phyloP scores from a whole-genome alignment of 2,888 invertebrate species.

The Cheilosia scutellata region DNA sequence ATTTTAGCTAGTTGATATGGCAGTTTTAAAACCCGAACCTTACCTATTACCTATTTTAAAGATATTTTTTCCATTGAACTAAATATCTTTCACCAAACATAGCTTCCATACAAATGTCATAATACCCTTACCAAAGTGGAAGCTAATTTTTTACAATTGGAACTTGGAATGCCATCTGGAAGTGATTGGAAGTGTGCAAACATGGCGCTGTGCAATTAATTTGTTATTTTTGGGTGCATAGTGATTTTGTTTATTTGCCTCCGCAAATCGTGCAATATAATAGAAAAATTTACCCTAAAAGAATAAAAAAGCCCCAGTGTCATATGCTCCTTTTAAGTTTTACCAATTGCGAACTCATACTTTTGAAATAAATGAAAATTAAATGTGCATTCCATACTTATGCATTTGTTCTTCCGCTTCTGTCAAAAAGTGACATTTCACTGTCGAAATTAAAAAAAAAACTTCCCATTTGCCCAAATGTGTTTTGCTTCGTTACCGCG shows the following conservation, averaged over 20 bases:
- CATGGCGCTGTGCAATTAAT: slow-evolving; percentile 77
- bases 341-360: neutral
- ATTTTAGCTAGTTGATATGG: too few species aligned
- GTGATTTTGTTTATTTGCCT: slow-evolving; percentile 60
- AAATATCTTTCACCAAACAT: neutral
- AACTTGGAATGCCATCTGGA: slow-evolving; percentile 47
- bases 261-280: slow-evolving; percentile 57
- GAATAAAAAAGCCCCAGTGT: slow-evolving; percentile 24
- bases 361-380: neutral
- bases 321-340: slow-evolving; percentile 23
- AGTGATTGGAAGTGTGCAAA: slow-evolving; percentile 68
- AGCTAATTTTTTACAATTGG: slow-evolving; percentile 29
- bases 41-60: too few species aligned
- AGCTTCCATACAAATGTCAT: slow-evolving; percentile 1
- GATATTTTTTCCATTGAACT: too few species aligned
- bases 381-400: slow-evolving; percentile 50
- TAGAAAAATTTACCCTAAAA: slow-evolving; percentile 19
- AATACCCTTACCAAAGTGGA: slow-evolving; percentile 19
- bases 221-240: slow-evolving; percentile 63
- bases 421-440: slow-evolving; percentile 66
- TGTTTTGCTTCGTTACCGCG: slow-evolving; percentile 63
- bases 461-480: slow-evolving; percentile 41
- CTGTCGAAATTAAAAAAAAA: slow-evolving; percentile 36
- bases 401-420: slow-evolving; percentile 52
- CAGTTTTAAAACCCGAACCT: too few species aligned